Evolutionary conservation across 2,797 vertebrate genomes (phyloP).

Genomic region (Acanthornis magna): DNA sequence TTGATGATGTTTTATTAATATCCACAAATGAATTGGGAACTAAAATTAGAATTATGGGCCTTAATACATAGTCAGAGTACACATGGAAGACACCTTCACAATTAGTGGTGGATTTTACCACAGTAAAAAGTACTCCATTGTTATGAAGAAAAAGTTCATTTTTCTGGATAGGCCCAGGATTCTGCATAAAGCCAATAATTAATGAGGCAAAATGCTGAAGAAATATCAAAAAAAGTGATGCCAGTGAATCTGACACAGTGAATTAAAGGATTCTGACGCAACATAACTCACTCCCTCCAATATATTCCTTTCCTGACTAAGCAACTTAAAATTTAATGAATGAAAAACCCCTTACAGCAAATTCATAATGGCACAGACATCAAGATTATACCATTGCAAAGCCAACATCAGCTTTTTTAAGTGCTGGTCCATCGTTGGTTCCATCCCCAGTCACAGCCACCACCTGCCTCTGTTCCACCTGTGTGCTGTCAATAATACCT

Average conservation of each 20-base stretch:
- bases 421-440: constrained; percentile 95
- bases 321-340: not conserved
- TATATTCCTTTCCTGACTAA: not conserved
- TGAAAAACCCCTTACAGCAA: not conserved
- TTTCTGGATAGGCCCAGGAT: not conserved
- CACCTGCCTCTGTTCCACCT: constrained; percentile 93
- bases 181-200: not conserved
- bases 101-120: not conserved
- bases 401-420: constrained; percentile 98
- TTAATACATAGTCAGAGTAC: not conserved
- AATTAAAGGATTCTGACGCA: not conserved
- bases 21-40: not conserved
- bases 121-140: not conserved
- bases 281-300: not conserved
- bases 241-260: not conserved
- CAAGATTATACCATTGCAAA: constrained; percentile 91
- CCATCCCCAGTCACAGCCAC: constrained; percentile 98
- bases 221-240: not conserved
- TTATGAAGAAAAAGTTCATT: not conserved
- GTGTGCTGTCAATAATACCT: constrained; percentile 98
- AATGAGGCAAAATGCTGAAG: not conserved
- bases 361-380: not conserved
- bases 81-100: not conserved
- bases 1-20: not conserved
- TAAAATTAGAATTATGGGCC: not conserved